Conservation (phyloP, 1,140 invertebrate species). For the Diuraphis noxia region DNA sequence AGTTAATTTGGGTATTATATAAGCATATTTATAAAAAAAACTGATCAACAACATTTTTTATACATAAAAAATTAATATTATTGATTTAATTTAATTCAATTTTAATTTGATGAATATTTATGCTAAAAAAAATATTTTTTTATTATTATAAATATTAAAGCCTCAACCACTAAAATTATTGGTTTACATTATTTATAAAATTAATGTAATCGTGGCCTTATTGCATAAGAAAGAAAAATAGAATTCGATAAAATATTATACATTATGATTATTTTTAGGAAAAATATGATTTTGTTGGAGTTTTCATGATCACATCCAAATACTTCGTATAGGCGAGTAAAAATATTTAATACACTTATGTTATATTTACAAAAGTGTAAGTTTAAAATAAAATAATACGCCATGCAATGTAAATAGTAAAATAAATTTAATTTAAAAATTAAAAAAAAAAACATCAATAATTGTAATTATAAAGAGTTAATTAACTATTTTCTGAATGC, state of each 20-base stretch:
- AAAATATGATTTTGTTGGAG: too few relatives aligned
- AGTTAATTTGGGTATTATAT: not conserved
- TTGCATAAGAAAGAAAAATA: too few relatives aligned
- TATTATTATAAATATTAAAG: too few relatives aligned
- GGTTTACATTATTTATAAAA: too few relatives aligned
- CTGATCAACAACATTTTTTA: not conserved
- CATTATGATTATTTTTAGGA: too few relatives aligned
- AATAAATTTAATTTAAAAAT: not conserved
- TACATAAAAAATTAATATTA: too few relatives aligned
- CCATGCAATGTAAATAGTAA: not conserved
- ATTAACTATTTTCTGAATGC: not conserved
- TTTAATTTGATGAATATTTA: not conserved
- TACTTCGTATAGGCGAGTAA: too few relatives aligned
- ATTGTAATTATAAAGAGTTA: slow-evolving; percentile 22
- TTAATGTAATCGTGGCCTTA: too few relatives aligned
- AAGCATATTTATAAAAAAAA: not conserved
- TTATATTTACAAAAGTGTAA: not conserved
- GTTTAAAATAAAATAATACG: not conserved
- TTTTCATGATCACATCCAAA: too few relatives aligned
- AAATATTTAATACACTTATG: not conserved
- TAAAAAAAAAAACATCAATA: not conserved
- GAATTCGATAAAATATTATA: too few relatives aligned
- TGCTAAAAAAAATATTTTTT: too few relatives aligned
- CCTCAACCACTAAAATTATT: too few relatives aligned
- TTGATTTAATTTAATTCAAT: not conserved